Evolutionary conservation across 2,797 vertebrate species (phyloP).

Genomic region (Streptopelia turtur): DNA sequence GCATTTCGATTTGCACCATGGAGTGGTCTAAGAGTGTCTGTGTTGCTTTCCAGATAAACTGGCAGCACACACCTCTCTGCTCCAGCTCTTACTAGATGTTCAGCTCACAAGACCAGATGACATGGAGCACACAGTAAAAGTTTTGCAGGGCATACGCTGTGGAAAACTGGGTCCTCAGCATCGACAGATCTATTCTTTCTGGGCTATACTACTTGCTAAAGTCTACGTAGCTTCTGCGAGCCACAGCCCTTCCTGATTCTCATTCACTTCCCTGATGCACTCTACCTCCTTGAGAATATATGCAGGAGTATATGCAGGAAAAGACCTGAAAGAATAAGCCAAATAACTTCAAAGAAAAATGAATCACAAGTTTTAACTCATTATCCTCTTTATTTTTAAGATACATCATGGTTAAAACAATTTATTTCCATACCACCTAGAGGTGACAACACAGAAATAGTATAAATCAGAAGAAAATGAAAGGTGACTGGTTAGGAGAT

Average conservation of each 20-base stretch:
- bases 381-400: conserved; percentile 5
- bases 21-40: not conserved
- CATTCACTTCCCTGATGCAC: not conserved
- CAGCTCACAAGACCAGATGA: not conserved
- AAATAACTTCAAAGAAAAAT: conserved; percentile 15
- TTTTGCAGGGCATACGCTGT: not conserved
- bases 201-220: not conserved
- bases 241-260: not conserved
- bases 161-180: not conserved
- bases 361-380: not conserved
- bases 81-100: not conserved
- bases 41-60: not conserved
- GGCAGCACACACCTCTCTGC: not conserved
- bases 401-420: not conserved
- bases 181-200: not conserved
- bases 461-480: not conserved
- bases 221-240: not conserved
- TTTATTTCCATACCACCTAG: not conserved
- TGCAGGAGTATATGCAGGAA: not conserved
- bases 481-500: not conserved
- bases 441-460: not conserved
- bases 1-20: not conserved
- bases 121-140: not conserved
- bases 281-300: not conserved
- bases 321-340: not conserved